Percentiles rank a stretch among this genome's conserved stretches.
These are phyloP conservation scores for Selenia dentaria DNA, from an alignment of 2,888 invertebrate genomes.

Conservation along the genomic window DNA sequence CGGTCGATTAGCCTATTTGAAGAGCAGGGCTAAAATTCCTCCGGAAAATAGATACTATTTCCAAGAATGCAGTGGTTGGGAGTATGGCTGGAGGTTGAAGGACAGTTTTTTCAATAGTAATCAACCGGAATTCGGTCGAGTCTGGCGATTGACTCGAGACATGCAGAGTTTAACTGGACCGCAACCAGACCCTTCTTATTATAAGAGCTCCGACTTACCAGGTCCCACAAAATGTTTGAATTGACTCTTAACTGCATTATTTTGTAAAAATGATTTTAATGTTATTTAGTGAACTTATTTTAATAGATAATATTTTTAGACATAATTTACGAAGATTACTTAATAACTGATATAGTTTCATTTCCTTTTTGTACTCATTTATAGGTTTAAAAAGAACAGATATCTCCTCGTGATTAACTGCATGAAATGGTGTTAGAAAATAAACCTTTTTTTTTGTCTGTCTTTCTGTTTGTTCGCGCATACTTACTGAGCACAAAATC, in stretches of 20 bases:
- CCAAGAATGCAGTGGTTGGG: conserved; percentile 41
- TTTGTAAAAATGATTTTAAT: not conserved
- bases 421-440: too few relatives aligned
- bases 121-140: conserved; percentile 40
- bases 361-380: too few relatives aligned
- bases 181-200: conserved; percentile 50
- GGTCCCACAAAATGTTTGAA: conserved; percentile 32
- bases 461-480: too few relatives aligned
- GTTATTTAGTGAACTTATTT: conserved; percentile 2
- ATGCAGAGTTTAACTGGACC: conserved; percentile 47
- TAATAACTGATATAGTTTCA: not conserved
- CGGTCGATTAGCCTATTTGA: conserved; percentile 50
- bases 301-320: too few relatives aligned
- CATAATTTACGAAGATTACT: too few relatives aligned
- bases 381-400: too few relatives aligned
- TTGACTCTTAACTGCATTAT: not conserved
- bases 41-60: conserved; percentile 57
- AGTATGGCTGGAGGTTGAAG: conserved; percentile 51
- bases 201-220: conserved; percentile 36
- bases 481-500: too few relatives aligned
- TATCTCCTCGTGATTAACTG: too few relatives aligned
- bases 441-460: too few relatives aligned
- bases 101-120: conserved; percentile 45
- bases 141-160: conserved; percentile 43
- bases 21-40: conserved; percentile 37